These are phyloP conservation scores for Drosophila oshimai DNA, from an alignment of 1,140 invertebrate genomes.

Conservation along the genomic window DNA sequence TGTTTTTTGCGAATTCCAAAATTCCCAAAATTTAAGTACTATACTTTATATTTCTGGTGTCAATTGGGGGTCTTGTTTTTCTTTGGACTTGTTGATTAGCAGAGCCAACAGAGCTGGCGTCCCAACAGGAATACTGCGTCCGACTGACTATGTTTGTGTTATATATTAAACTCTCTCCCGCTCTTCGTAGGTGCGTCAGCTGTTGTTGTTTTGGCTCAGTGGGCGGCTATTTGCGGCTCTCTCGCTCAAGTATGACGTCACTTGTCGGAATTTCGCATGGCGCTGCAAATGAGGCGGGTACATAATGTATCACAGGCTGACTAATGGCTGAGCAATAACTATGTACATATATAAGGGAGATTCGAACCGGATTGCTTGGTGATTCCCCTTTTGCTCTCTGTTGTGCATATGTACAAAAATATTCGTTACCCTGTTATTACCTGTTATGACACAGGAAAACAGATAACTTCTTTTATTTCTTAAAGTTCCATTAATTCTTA, in stretches of 20 bases:
- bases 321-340: neutral
- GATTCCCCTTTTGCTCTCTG: constrained; percentile 5
- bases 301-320: constrained; percentile 2
- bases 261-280: constrained; percentile 21
- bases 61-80: neutral
- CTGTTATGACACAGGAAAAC: too few species aligned
- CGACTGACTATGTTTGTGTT: constrained; percentile 24
- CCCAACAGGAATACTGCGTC: constrained; percentile 28
- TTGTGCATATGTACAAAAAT: neutral
- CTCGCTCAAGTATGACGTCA: constrained; percentile 29
- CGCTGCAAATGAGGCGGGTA: constrained; percentile 13
- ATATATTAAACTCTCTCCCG: constrained; percentile 36
- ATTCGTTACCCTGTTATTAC: too few species aligned
- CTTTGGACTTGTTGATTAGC: constrained; percentile 33
- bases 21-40: constrained; percentile 3
- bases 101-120: constrained; percentile 33
- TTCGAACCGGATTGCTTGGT: constrained; percentile 18
- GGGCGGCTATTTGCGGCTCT: neutral
- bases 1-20: neutral
- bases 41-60: constrained; percentile 4
- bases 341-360: neutral
- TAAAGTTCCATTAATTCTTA: too few species aligned
- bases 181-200: constrained; percentile 22
- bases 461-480: too few species aligned
- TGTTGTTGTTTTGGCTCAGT: constrained; percentile 21